Conservation (phyloP, 2,888 invertebrate genomes). For the Eupeodes latifasciatus region DNA sequence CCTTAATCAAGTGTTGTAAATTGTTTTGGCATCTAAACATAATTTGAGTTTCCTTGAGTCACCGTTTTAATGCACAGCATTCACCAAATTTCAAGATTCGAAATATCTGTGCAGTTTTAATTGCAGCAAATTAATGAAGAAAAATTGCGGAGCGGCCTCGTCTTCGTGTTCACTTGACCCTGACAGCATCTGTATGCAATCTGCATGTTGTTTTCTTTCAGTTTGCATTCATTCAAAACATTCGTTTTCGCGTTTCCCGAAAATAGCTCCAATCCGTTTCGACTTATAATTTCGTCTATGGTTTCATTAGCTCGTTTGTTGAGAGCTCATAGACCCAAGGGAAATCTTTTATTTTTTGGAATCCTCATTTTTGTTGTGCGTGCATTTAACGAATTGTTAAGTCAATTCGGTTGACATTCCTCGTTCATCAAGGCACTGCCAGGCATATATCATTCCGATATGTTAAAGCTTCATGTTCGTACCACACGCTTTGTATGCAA, state of each 20-base stretch:
- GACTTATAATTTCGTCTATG: too few relatives aligned
- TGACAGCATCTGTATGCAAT: conserved; percentile 46
- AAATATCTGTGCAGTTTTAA: conserved; percentile 59
- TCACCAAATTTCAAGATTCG: conserved; percentile 12
- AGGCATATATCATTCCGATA: conserved; percentile 79
- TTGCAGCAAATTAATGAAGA: conserved; percentile 73
- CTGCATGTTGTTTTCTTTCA: conserved; percentile 35
- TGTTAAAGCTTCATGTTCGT: conserved; percentile 36
- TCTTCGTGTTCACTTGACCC: conserved; percentile 69
- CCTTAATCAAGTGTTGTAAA: too few relatives aligned
- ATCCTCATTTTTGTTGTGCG: conserved; percentile 20
- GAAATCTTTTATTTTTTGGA: not conserved
- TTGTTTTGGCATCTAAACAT: not conserved
- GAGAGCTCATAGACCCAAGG: not conserved
- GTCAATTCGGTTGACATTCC: conserved; percentile 84
- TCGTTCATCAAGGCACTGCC: conserved; percentile 83
- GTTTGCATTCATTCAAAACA: conserved; percentile 56
- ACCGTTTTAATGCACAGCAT: conserved; percentile 10
- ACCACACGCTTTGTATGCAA: conserved; percentile 48
- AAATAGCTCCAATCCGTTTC: conserved; percentile 56
- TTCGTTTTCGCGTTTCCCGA: conserved; percentile 29
- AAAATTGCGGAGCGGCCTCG: conserved; percentile 70
- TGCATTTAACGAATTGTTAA: conserved; percentile 77
- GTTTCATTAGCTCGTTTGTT: not conserved
- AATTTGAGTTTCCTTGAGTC: conserved; percentile 10